Evolutionary conservation across 2,888 invertebrate genomes (phyloP).

Genomic region (Drosophila leonis): DNA sequence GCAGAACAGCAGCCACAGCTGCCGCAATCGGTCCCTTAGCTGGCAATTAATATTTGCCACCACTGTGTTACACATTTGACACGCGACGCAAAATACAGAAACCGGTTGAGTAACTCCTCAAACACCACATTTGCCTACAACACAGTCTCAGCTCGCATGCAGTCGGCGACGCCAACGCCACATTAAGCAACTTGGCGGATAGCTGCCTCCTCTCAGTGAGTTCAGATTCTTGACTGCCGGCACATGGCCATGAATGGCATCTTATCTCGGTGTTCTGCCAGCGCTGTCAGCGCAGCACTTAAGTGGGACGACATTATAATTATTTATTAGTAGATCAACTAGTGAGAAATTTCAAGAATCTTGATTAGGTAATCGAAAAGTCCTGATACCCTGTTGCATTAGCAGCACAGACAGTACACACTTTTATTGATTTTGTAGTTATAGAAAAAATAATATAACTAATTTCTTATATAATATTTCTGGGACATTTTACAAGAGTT

Average conservation of each 20-base stretch:
- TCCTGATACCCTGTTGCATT: not conserved
- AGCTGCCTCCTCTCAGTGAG: conserved; percentile 34
- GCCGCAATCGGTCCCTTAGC: conserved; percentile 7
- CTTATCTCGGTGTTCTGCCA: conserved; percentile 55
- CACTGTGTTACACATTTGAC: conserved; percentile 68
- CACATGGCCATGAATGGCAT: conserved; percentile 70
- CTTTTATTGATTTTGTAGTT: not conserved
- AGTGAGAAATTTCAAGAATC: conserved; percentile 65
- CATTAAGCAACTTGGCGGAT: not conserved
- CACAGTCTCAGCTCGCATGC: conserved; percentile 41
- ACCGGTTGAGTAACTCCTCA: conserved; percentile 56
- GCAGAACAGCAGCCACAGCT: conserved; percentile 16
- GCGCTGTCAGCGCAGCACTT: conserved; percentile 33
- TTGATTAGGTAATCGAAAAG: conserved; percentile 28
- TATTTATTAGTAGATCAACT: conserved; percentile 60
- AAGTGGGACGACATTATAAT: conserved; percentile 60
- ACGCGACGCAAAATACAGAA: conserved; percentile 44
- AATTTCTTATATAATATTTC: not conserved
- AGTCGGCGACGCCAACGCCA: conserved; percentile 53
- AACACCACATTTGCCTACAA: conserved; percentile 27
- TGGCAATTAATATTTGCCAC: conserved; percentile 59
- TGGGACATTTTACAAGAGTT: not conserved
- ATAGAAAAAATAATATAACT: not conserved
- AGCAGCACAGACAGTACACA: no score
- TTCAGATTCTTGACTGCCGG: conserved; percentile 45